Conservation (phyloP, 2,113 vertebrate genomes). For the Donacobius atricapilla region DNA sequence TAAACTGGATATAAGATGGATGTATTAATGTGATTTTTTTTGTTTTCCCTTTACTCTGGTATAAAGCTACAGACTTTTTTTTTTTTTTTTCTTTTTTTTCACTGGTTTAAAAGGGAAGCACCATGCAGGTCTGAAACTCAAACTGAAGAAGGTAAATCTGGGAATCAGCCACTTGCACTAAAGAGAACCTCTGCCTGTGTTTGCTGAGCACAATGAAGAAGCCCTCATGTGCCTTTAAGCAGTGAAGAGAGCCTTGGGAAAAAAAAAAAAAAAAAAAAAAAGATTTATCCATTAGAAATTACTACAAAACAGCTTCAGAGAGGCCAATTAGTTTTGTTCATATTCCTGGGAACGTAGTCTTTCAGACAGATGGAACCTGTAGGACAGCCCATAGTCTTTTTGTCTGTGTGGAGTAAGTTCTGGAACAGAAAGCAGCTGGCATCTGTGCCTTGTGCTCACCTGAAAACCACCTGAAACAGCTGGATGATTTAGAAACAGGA, state of each 20-base stretch:
- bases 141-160: not conserved
- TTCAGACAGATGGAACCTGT: not conserved
- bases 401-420: not conserved
- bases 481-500: not conserved
- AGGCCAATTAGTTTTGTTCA: not conserved
- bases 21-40: not conserved
- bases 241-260: not conserved
- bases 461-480: not conserved
- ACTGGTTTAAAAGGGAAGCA: not conserved
- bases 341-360: not conserved
- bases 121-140: not conserved
- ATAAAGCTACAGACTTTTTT: not conserved
- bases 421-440: not conserved
- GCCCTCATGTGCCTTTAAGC: not conserved
- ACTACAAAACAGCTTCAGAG: not conserved
- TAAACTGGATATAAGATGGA: not conserved
- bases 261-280: not conserved
- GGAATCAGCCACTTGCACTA: not conserved
- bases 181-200: not conserved
- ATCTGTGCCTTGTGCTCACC: not conserved
- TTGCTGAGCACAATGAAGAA: not conserved
- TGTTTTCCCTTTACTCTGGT: not conserved
- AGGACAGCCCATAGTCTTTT: not conserved
- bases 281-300: not conserved
- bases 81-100: no score